Conservation (phyloP, 2,797 vertebrate genomes). For the Lacerta viridis region DNA sequence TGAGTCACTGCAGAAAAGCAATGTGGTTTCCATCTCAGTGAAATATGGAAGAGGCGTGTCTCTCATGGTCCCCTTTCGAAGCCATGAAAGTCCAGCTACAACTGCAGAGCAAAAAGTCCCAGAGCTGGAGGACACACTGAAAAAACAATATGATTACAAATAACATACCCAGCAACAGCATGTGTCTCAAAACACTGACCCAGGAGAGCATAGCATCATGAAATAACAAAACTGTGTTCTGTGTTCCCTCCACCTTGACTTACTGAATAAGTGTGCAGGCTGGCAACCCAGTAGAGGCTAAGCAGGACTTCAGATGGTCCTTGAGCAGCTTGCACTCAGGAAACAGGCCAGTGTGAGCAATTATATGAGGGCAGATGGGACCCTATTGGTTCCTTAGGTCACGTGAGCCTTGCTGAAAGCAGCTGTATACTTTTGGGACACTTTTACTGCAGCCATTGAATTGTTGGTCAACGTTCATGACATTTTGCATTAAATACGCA, state of each 20-base stretch:
- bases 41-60: background rate
- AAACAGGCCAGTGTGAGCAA: background rate
- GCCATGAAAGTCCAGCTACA: background rate
- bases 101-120: background rate
- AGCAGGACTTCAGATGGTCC: background rate
- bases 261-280: background rate
- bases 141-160: background rate
- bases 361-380: too few species aligned
- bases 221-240: background rate
- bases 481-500: too few species aligned
- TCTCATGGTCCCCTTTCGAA: background rate
- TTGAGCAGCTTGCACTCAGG: background rate
- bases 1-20: conserved; percentile 5
- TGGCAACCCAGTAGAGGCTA: background rate
- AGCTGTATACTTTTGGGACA: background rate
- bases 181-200: background rate
- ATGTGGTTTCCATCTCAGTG: conserved; percentile 16
- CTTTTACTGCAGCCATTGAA: too few species aligned
- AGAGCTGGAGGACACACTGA: background rate
- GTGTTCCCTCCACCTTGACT: background rate
- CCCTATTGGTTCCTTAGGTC: too few species aligned
- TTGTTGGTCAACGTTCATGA: too few species aligned
- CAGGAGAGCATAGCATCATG: background rate
- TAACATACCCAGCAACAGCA: background rate
- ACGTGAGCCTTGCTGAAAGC: background rate